Percentiles rank a stretch among this genome's conserved stretches.
Conservation (phyloP, 1,140 invertebrate species). For the Ruditapes philippinarum region DNA sequence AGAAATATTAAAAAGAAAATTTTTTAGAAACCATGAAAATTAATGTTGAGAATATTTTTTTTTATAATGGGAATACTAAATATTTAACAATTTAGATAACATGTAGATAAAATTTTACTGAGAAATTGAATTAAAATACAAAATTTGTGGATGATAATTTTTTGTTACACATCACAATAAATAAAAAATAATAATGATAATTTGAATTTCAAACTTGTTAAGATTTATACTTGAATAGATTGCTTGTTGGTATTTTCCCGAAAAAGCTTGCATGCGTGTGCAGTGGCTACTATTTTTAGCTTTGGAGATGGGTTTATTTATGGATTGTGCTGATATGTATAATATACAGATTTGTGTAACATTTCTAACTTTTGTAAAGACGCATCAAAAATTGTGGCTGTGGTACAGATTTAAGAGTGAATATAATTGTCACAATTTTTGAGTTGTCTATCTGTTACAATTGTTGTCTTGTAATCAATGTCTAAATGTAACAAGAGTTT, state of each 20-base stretch:
- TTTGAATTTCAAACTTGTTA: no score
- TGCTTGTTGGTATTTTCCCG: conserved; percentile 24
- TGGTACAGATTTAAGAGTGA: neutral
- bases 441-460: conserved; percentile 9
- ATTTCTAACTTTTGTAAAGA: conserved; percentile 5
- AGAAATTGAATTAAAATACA: no score
- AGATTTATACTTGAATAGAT: no score
- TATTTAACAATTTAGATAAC: no score
- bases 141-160: no score
- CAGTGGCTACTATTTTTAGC: neutral
- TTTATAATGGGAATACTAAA: no score
- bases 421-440: neutral
- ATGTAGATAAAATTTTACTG: no score
- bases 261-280: neutral
- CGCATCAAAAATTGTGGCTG: neutral
- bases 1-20: no score
- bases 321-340: neutral
- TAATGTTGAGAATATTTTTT: no score
- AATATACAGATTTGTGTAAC: neutral
- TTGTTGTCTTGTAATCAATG: neutral
- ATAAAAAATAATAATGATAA: no score
- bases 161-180: no score
- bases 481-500: neutral
- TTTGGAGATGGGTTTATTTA: neutral
- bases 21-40: no score